Conservation (phyloP, 1,140 invertebrate species). For the Oncopodura yosiiana region DNA sequence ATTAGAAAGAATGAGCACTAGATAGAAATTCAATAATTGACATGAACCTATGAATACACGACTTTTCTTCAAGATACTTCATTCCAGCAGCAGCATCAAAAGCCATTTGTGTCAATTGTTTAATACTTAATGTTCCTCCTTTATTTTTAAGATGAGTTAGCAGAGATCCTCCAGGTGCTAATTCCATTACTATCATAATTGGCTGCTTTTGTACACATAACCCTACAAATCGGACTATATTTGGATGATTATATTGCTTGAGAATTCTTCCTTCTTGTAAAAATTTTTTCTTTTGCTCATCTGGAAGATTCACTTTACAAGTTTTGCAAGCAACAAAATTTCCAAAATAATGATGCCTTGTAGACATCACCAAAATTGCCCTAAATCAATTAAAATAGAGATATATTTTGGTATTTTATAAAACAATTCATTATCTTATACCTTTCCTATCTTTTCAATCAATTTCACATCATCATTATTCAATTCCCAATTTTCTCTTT, state of each 20-base stretch:
- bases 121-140: conserved; percentile 53
- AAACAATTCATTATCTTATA: conserved; percentile 42
- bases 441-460: conserved; percentile 87
- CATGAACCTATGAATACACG: conserved; percentile 96
- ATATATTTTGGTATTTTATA: neutral
- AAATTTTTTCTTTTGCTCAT: conserved; percentile 94
- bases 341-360: conserved; percentile 71
- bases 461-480: conserved; percentile 91
- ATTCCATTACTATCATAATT: conserved; percentile 98
- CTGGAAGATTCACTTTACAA: conserved; percentile 80
- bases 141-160: conserved; percentile 76
- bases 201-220: conserved; percentile 96
- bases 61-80: conserved; percentile 90
- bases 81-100: conserved; percentile 84
- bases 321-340: conserved; percentile 92
- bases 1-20: too few relatives aligned
- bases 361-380: conserved; percentile 97
- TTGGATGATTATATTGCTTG: conserved; percentile 93
- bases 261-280: conserved; percentile 89
- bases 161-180: conserved; percentile 84
- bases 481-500: conserved; percentile 88
- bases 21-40: too few relatives aligned
- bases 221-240: conserved; percentile 91
- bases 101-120: conserved; percentile 78
- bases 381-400: conserved; percentile 45